phyloP scores from a whole-genome alignment of 2,797 vertebrate genomes.

The Urocyon cinereoargenteus region DNA sequence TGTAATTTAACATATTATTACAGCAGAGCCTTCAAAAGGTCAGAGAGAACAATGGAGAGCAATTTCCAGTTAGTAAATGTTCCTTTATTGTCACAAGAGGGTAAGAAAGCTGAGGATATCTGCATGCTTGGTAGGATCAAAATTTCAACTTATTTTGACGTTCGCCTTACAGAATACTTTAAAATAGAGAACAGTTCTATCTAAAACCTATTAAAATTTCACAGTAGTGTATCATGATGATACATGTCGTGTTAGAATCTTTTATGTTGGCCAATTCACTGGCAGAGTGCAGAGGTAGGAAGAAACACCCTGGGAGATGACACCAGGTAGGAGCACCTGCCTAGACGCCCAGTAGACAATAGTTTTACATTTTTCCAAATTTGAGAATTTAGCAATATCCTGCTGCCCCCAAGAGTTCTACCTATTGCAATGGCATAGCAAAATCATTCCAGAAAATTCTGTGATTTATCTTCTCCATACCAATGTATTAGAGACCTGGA shows the following conservation, averaged over 20 bases:
- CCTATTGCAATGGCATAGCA: background rate
- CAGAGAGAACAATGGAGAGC: constrained; percentile 45
- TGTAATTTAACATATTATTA: constrained; percentile 72
- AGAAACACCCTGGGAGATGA: rapidly evolving
- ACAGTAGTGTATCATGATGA: too few relatives aligned
- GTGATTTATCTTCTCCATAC: background rate
- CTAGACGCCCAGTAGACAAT: rapidly evolving
- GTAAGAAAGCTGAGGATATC: background rate
- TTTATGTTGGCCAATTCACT: background rate
- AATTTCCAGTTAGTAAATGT: constrained; percentile 50
- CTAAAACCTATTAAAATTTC: background rate
- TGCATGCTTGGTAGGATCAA: background rate
- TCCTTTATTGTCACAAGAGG: constrained; percentile 41
- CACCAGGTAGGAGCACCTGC: background rate
- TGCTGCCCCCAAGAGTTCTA: background rate
- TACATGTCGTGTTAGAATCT: background rate
- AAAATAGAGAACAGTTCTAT: background rate
- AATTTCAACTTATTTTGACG: constrained; percentile 67
- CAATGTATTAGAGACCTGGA: background rate
- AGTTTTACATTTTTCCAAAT: background rate
- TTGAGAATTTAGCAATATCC: background rate
- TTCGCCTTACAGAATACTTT: constrained; percentile 8
- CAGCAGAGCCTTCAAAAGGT: constrained; percentile 67
- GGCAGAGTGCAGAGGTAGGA: background rate
- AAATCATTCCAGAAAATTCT: background rate